Evolutionary conservation across 2,888 invertebrate species (phyloP), one percentile per base, ranked within the genome.

Genomic region (Erebia aethiops): DNA sequence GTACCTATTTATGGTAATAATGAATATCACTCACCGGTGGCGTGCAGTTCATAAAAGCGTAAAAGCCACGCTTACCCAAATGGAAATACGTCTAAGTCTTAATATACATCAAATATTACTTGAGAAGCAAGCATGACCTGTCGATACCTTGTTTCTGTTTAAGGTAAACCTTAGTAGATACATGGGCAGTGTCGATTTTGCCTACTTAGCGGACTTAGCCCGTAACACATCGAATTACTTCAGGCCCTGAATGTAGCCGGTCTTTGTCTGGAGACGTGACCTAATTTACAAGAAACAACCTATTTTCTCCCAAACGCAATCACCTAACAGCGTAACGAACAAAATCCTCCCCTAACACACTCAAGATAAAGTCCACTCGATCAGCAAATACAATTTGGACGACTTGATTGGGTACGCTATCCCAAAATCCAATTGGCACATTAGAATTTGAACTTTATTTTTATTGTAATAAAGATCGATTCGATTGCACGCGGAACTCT

Each of bases 261-360:
- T 82, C 78, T 81, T 78, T 79, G 77, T 80, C 83, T 79, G 80
- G 83, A 87, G 84, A 88, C 88, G 89, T 89, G 89, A 88, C 89
- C 90, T 84, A 88, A 88, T 89, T 89, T 86, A 82, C 78, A 83
- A 82, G 87, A 88, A 88, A 89, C 89, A 88, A 88, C 85, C 86
- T 84, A 83, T 86, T 82, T 35, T 78, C 77, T 74, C 76, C 65
- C 74, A 77, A 80, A 78, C 79, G 78, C 74, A 74, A 49, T 77
- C 78, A 76, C 58, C 16, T 73, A 51, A 72, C 54, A 49, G 4
- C 66, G 66, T 74, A 69, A 72, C 79, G 78, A 75, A 71, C 77
- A 71, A 84, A 83, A 83, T 73, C 74, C 74, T 74, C 51, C 77
- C 80, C 77, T 81, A 84, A 74, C 67, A 35, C 78, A 71, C 73